Conservation (phyloP, 2,888 invertebrate species). For the Buathra laborator region DNA sequence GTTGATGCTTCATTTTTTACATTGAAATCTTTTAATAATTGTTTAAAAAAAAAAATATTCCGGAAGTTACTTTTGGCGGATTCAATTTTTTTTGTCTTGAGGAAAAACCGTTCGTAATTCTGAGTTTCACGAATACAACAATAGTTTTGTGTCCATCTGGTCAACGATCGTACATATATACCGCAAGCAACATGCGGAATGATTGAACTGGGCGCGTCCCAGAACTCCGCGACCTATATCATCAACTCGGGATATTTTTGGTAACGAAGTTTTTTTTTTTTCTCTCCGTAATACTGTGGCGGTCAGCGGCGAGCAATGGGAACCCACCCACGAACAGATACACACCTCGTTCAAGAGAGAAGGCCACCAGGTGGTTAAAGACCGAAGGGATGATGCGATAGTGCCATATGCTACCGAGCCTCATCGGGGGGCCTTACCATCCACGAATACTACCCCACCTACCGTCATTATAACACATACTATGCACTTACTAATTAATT, state of each 20-base stretch:
- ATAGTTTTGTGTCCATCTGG: slow-evolving; percentile 50
- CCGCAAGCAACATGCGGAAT: slow-evolving; percentile 34
- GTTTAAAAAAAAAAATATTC: no score
- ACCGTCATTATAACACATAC: slow-evolving; percentile 69
- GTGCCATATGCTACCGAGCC: slow-evolving; percentile 81
- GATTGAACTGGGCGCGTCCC: slow-evolving; percentile 54
- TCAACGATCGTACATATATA: slow-evolving; percentile 22
- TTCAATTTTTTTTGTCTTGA: no score
- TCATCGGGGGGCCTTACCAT: slow-evolving; percentile 72
- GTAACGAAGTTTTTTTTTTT: slow-evolving; percentile 31
- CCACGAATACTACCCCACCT: slow-evolving; percentile 12
- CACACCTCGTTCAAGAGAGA: slow-evolving; percentile 60
- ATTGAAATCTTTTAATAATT: no score
- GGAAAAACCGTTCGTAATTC: no score
- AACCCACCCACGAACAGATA: slow-evolving; percentile 66
- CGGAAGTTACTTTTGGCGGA: no score
- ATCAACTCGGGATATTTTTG: slow-evolving; percentile 58
- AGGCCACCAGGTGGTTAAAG: slow-evolving; percentile 78
- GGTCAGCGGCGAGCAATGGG: slow-evolving; percentile 29
- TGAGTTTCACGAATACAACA: not conserved
- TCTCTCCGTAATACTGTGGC: slow-evolving; percentile 35
- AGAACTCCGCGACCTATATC: slow-evolving; percentile 55
- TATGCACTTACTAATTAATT: slow-evolving; percentile 82
- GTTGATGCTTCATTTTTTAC: no score
- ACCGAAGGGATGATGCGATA: slow-evolving; percentile 82